Conservation (phyloP, 1,140 invertebrate species). For the Thrips palmi region DNA sequence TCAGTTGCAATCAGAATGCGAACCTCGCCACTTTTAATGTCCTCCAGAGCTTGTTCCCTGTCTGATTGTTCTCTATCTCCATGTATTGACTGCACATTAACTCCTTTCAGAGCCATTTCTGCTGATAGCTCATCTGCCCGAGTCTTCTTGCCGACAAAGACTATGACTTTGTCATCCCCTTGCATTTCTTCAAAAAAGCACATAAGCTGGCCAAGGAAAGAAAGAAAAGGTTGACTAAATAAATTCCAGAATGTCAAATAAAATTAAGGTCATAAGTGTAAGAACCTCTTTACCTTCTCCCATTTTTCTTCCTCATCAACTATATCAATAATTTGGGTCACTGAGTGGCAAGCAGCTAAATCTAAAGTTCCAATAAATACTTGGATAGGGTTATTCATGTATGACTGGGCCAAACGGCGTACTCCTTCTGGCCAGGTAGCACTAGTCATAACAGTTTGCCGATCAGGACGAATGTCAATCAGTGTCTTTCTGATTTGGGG, state of each 20-base stretch:
- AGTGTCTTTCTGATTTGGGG: conserved; percentile 70
- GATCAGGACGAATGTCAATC: conserved; percentile 53
- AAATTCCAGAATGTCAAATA: conserved; percentile 4
- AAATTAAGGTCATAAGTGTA: background rate
- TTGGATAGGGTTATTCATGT: conserved; percentile 75
- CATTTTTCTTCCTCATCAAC: conserved; percentile 54
- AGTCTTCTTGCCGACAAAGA: conserved; percentile 73
- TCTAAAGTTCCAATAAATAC: conserved; percentile 77
- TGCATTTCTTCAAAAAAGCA: conserved; percentile 33
- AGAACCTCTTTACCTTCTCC: conserved; percentile 25
- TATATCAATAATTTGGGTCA: conserved; percentile 55
- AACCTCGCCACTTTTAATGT: conserved; percentile 55
- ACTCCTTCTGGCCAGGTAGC: conserved; percentile 82
- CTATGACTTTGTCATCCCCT: conserved; percentile 58
- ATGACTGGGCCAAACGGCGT: conserved; percentile 56
- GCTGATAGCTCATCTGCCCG: conserved; percentile 63
- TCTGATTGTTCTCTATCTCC: conserved; percentile 77
- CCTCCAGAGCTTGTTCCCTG: conserved; percentile 64
- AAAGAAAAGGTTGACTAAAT: background rate
- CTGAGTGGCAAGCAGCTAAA: conserved; percentile 63
- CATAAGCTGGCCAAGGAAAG: conserved; percentile 20
- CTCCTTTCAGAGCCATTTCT: conserved; percentile 46
- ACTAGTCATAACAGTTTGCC: conserved; percentile 76
- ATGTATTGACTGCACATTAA: conserved; percentile 61
- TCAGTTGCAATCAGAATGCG: conserved; percentile 85